Evolutionary conservation across 2,113 vertebrate genomes (phyloP).

Genomic region (Panurus biarmicus): DNA sequence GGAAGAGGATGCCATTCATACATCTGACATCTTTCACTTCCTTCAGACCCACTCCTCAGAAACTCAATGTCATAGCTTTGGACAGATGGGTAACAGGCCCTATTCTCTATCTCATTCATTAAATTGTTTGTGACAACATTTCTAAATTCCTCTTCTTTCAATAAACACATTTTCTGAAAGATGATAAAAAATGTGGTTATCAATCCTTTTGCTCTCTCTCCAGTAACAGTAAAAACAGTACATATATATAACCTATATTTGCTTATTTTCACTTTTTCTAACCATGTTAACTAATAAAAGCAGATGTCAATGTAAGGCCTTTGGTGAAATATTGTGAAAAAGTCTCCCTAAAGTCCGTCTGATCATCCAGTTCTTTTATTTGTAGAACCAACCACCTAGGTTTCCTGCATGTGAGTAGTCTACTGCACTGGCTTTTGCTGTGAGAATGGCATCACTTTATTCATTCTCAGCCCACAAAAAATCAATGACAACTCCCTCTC

Average conservation of each 20-base stretch:
- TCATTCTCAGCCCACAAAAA: neutral
- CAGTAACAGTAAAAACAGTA: neutral
- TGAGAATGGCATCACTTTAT: neutral
- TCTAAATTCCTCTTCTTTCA: neutral
- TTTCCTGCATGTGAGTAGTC: neutral
- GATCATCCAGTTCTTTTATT: neutral
- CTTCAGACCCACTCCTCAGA: fast-evolving
- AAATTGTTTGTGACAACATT: neutral
- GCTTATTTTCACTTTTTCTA: neutral
- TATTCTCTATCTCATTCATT: neutral
- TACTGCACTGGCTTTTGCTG: neutral
- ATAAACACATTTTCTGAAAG: neutral
- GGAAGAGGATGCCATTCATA: neutral
- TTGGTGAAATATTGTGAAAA: neutral
- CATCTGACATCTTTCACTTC: neutral
- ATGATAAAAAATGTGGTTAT: neutral
- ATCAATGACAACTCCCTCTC: neutral
- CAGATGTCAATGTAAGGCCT: neutral
- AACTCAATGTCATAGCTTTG: neutral
- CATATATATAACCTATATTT: neutral
- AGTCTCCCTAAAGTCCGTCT: neutral
- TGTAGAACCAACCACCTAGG: neutral
- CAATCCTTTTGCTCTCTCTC: neutral
- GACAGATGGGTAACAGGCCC: fast-evolving
- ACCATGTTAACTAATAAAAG: neutral